A percentile compares a stretch with the other conserved stretches of the same genome.
Evolutionary conservation across 2,797 vertebrate species (phyloP).

Genomic region (Schizothorax lantsangensis): DNA sequence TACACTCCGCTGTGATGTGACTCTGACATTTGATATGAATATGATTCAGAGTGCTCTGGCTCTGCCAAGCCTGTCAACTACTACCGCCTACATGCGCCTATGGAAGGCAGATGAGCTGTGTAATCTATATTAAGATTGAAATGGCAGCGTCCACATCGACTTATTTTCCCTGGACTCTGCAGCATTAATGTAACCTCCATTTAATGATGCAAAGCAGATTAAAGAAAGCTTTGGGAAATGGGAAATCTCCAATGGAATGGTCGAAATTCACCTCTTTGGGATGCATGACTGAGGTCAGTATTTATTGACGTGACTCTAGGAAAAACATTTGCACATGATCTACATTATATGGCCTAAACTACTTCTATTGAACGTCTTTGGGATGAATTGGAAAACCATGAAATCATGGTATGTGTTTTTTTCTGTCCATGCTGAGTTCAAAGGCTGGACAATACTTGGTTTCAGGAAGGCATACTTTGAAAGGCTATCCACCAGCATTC

Average conservation of each 20-base stretch:
- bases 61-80: slow-evolving; percentile 30
- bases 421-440: not conserved
- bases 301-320: not conserved
- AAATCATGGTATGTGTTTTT: slow-evolving; percentile 47
- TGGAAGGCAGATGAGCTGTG: slow-evolving; percentile 48
- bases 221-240: slow-evolving; percentile 58
- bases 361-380: not conserved
- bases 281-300: not conserved
- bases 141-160: slow-evolving; percentile 62
- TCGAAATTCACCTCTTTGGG: not conserved
- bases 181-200: slow-evolving; percentile 60
- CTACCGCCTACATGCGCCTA: slow-evolving; percentile 11
- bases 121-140: slow-evolving; percentile 66
- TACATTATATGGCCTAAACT: not conserved
- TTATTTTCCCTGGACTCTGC: slow-evolving; percentile 58
- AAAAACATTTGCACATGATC: not conserved
- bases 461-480: not conserved
- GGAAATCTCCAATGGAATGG: slow-evolving; percentile 34
- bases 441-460: not conserved
- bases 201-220: slow-evolving; percentile 67
- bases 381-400: slow-evolving; percentile 21
- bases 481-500: not conserved
- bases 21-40: not conserved
- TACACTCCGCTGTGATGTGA: too few relatives aligned
- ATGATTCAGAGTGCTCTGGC: slow-evolving; percentile 4